Base-by-base conservation (phyloP, 2,888 invertebrate genomes). In the Tenthredo amoena region DNA sequence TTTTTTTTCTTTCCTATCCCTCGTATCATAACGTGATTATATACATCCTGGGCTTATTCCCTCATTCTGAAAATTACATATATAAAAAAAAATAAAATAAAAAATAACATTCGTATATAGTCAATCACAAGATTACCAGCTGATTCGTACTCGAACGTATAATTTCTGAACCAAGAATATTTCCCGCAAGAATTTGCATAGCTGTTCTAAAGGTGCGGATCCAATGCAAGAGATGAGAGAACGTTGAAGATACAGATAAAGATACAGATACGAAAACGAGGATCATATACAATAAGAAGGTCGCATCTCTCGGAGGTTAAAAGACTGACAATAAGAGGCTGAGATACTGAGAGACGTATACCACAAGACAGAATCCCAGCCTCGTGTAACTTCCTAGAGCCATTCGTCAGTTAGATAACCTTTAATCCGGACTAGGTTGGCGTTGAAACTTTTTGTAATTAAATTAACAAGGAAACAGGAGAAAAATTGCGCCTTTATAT, bases 391-490 rank as follows among this genome's bases (percentile, higher is more conserved):
- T 82, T 86, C 84, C 86, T 65, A 74, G 86, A 76, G 86, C 83
- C 86, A 86, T 87, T 87, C 85, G 85, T 87, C 86, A 87, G 84
- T 84, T 65, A 87, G 87, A 87, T 87, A 87, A 87, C 87, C 87
- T 87, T 87, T 87, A 87, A 86, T 68, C 79, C 77, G 71, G 47
- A 65, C 81, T 72, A 43, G 26, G 71, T 47, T 81, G 47, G 68
- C 47, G 81, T 40, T 83, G 6, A 83, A 83, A 65, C 71, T 83
- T 26, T 62, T 18, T n/a, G 34, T 40, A 83, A 83, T 83, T 83
- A 83, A 83, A 47, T 50, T 26, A 83, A 83, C 83, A 68, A 68
- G n/a, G 68, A 31, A 50, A 37, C 18, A 68, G 34, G 50, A 43
- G 43, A 43, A 65, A 55, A 83, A 68, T 83, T 71, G 12, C 40